A percentile compares a stretch with the other conserved stretches of the same genome.
Conservation (phyloP, 2,888 invertebrate species). For the Chaitophorus viminalis region DNA sequence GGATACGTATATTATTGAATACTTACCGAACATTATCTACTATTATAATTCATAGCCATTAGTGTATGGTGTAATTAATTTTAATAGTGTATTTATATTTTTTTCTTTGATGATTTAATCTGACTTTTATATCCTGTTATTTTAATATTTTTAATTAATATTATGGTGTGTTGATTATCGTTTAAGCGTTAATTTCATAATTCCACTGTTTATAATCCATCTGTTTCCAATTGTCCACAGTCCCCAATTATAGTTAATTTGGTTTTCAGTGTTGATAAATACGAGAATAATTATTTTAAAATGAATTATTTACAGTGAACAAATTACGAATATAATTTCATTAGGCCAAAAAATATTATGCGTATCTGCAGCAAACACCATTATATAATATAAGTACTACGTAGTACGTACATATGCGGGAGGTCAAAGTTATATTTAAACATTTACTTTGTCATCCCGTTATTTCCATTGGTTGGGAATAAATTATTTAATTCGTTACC, state of each 20-base stretch:
- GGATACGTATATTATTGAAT: no score
- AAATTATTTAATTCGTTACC: neutral
- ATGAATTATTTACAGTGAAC: neutral
- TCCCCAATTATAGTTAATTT: neutral
- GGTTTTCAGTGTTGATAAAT: neutral
- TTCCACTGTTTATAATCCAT: neutral
- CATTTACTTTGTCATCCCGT: neutral
- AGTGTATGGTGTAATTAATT: no score
- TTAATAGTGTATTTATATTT: no score
- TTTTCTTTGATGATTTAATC: no score
- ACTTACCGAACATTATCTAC: no score
- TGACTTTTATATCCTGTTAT: no score
- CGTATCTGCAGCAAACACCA: neutral
- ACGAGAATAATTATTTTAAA: neutral
- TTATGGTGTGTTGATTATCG: neutral
- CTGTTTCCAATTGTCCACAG: neutral
- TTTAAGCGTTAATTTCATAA: neutral
- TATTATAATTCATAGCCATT: no score
- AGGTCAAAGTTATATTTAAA: slow-evolving; percentile 15
- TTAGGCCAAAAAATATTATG: neutral
- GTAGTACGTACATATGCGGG: neutral
- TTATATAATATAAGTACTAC: neutral
- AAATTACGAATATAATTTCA: neutral
- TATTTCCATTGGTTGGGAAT: neutral
- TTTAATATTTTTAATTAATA: no score